phyloP scores from a whole-genome alignment of 2,888 invertebrate genomes.

The Megamerina dolium region DNA sequence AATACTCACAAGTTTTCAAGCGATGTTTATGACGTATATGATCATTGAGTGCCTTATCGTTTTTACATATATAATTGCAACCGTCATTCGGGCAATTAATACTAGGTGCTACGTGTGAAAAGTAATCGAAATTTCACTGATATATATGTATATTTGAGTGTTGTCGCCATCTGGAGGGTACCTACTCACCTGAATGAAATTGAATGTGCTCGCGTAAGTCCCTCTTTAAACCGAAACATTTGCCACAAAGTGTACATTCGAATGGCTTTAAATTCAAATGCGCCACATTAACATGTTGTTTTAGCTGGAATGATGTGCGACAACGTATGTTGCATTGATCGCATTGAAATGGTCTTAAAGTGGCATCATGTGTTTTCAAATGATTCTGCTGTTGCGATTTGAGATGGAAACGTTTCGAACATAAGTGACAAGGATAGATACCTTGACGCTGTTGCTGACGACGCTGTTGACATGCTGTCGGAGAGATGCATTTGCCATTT shows the following conservation, averaged over 20 bases:
- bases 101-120: slow-evolving; percentile 15
- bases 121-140: neutral
- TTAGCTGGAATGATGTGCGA: slow-evolving; percentile 19
- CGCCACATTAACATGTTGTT: slow-evolving; percentile 21
- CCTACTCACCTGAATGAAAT: slow-evolving; percentile 20
- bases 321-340: slow-evolving; percentile 19
- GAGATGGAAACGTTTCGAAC: slow-evolving; percentile 22
- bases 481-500: slow-evolving; percentile 14
- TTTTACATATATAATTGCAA: slow-evolving; percentile 22
- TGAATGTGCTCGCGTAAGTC: slow-evolving; percentile 24
- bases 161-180: too few relatives aligned
- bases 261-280: slow-evolving; percentile 22
- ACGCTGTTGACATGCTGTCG: neutral
- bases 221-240: slow-evolving; percentile 24
- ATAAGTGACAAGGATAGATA: slow-evolving; percentile 21
- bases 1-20: slow-evolving; percentile 23
- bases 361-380: slow-evolving; percentile 21
- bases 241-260: slow-evolving; percentile 23
- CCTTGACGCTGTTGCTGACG: slow-evolving; percentile 9
- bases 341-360: slow-evolving; percentile 19
- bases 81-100: slow-evolving; percentile 18
- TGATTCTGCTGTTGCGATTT: slow-evolving; percentile 22
- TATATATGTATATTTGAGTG: neutral
- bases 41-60: slow-evolving; percentile 22
- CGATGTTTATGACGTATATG: slow-evolving; percentile 25